These are phyloP conservation scores for Eledona agricola DNA, from an alignment of 2,888 invertebrate genomes.

Conservation along the genomic window DNA sequence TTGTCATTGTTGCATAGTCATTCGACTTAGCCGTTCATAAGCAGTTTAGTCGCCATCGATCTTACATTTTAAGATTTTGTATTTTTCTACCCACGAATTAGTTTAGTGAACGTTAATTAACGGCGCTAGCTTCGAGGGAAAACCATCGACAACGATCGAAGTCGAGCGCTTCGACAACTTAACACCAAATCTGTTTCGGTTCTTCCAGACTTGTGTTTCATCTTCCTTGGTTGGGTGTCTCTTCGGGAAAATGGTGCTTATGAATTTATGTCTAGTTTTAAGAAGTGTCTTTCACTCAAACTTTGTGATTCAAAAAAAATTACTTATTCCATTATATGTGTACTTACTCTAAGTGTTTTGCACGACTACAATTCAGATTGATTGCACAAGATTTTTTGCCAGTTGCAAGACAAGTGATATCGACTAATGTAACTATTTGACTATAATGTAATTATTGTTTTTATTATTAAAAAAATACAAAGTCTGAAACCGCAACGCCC, in stretches of 20 bases:
- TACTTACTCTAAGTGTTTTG: constrained; percentile 28
- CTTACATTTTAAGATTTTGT: constrained; percentile 43
- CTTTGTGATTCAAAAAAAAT: constrained; percentile 25
- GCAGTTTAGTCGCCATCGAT: constrained; percentile 30
- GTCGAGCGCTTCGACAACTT: constrained; percentile 21
- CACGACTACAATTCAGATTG: constrained; percentile 22
- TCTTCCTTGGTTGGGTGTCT: constrained; percentile 16
- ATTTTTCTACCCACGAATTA: constrained; percentile 42
- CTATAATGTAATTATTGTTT: constrained; percentile 30
- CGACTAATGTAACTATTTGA: constrained; percentile 30
- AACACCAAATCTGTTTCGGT: constrained; percentile 34
- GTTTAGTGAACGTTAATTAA: constrained; percentile 19
- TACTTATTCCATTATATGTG: constrained; percentile 32
- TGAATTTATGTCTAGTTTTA: constrained; percentile 24
- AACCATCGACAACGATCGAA: constrained; percentile 17
- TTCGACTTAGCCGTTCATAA: constrained; percentile 20
- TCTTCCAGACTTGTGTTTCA: constrained; percentile 28
- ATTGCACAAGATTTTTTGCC: constrained; percentile 33
- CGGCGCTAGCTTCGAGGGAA: constrained; percentile 13
- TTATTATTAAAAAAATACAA: constrained; percentile 27
- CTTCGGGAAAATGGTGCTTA: constrained; percentile 31
- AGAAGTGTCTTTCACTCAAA: constrained; percentile 21
- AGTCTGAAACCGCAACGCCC: too few relatives aligned
- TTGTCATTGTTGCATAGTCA: constrained; percentile 26
- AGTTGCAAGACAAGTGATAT: constrained; percentile 34